phyloP scores from a whole-genome alignment of 2,888 invertebrate genomes.

The Stictocephala bisonia region DNA sequence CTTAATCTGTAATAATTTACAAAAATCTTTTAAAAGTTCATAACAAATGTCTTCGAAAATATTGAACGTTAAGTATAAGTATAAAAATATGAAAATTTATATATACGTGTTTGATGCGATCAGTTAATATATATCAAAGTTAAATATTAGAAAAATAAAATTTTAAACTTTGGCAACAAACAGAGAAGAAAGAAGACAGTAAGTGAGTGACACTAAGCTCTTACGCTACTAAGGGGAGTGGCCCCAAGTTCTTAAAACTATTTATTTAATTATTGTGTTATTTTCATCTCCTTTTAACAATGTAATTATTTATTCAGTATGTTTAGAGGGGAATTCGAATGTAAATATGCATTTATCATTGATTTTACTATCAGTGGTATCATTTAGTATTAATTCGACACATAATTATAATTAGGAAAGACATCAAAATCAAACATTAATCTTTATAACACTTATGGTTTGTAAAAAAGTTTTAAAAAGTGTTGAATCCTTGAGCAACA shows the following conservation, averaged over 20 bases:
- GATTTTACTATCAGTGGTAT: too few species aligned
- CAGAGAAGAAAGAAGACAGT: not conserved
- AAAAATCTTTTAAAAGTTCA: not conserved
- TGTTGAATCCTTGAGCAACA: too few species aligned
- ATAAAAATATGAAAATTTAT: constrained; percentile 40
- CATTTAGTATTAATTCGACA: too few species aligned
- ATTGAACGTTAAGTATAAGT: constrained; percentile 16
- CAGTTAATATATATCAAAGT: constrained; percentile 38
- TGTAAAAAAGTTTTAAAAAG: too few species aligned
- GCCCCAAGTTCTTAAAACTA: constrained; percentile 29
- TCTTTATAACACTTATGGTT: too few species aligned
- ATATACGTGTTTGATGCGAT: constrained; percentile 6
- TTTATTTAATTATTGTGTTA: too few species aligned
- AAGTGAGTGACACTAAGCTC: constrained; percentile 14
- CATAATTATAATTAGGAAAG: too few species aligned
- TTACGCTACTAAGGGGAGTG: not conserved
- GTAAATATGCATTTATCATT: too few species aligned
- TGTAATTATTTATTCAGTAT: too few species aligned
- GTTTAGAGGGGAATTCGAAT: too few species aligned
- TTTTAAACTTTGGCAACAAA: constrained; percentile 20
- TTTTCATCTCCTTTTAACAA: too few species aligned
- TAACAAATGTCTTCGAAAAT: constrained; percentile 18
- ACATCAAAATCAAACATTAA: too few species aligned
- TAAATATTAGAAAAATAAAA: constrained; percentile 37
- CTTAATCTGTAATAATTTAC: not conserved